Evolutionary conservation across 92 coral and sea anemone genomes (phyloP).

Genomic region (Phenganax marumi): DNA sequence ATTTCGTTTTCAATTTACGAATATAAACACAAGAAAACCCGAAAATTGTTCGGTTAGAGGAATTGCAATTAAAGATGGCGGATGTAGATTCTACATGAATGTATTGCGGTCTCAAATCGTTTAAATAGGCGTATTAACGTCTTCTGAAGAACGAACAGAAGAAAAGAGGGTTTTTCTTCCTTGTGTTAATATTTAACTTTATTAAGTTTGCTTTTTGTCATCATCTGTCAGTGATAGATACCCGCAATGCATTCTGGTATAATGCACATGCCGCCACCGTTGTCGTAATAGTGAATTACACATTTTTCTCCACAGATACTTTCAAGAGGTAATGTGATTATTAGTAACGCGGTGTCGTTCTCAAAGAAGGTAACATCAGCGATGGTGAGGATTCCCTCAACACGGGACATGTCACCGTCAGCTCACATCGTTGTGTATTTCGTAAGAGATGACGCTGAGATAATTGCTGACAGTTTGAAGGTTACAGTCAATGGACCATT

Average conservation of each 20-base stretch:
- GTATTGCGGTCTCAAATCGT: no score
- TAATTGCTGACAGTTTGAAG: slow-evolving; percentile 83
- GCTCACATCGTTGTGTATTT: slow-evolving; percentile 74
- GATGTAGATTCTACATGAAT: no score
- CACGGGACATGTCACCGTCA: slow-evolving; percentile 76
- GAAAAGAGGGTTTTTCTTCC: no score
- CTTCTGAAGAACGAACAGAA: no score
- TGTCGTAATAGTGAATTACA: neutral
- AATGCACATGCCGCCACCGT: neutral
- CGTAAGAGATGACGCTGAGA: slow-evolving; percentile 67
- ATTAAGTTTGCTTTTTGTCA: no score
- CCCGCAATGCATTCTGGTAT: neutral
- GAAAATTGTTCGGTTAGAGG: no score
- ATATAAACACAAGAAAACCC: no score
- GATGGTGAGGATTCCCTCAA: slow-evolving; percentile 58
- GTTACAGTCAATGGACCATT: slow-evolving; percentile 73
- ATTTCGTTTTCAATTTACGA: no score
- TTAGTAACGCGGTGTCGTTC: slow-evolving; percentile 42
- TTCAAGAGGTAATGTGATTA: slow-evolving; percentile 68
- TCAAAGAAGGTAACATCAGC: slow-evolving; percentile 51
- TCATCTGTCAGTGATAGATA: no score
- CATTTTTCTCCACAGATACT: slow-evolving; percentile 58
- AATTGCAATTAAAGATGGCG: no score
- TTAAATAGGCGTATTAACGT: no score
- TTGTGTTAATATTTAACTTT: no score